Evolutionary conservation across 2,888 invertebrate genomes (phyloP).

Genomic region (Yponomeuta cagnagella): DNA sequence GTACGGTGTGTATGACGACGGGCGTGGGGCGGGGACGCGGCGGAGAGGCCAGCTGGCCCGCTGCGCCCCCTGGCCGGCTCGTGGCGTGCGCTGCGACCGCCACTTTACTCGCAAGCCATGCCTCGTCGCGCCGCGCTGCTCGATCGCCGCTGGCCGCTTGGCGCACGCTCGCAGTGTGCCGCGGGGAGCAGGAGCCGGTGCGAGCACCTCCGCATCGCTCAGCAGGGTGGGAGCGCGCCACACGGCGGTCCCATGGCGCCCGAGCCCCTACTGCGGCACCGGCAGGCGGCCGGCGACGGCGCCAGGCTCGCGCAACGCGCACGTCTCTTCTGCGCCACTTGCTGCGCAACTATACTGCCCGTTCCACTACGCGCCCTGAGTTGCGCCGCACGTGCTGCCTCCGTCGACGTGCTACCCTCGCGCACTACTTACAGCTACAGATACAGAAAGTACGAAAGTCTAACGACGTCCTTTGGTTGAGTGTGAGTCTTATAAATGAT

Average conservation of each 20-base stretch:
- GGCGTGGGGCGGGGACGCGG: slow-evolving; percentile 51
- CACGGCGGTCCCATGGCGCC: slow-evolving; percentile 13
- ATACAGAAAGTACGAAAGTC: not conserved
- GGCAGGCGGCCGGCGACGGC: slow-evolving; percentile 5
- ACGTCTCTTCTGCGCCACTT: slow-evolving; percentile 23
- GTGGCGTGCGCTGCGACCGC: slow-evolving; percentile 48
- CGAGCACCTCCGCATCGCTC: not conserved
- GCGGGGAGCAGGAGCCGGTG: not conserved
- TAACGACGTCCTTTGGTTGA: not conserved
- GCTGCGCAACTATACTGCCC: slow-evolving; percentile 28
- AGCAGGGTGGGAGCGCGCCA: slow-evolving; percentile 27
- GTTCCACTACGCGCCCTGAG: slow-evolving; percentile 32
- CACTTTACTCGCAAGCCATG: slow-evolving; percentile 50
- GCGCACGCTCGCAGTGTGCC: slow-evolving; percentile 35
- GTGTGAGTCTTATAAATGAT: slow-evolving; percentile 26
- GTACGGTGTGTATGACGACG: slow-evolving; percentile 41
- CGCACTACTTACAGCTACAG: not conserved
- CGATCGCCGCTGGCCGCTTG: slow-evolving; percentile 27
- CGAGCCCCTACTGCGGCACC: not conserved
- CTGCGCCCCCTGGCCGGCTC: slow-evolving; percentile 65
- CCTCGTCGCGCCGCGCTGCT: slow-evolving; percentile 24
- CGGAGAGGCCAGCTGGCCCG: slow-evolving; percentile 58
- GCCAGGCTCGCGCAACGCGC: slow-evolving; percentile 34
- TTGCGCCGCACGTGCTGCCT: slow-evolving; percentile 11
- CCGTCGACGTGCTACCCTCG: not conserved